These are phyloP conservation scores for Denticeps clupeoides DNA, from an alignment of 2,797 vertebrate species.

Conservation along the genomic window DNA sequence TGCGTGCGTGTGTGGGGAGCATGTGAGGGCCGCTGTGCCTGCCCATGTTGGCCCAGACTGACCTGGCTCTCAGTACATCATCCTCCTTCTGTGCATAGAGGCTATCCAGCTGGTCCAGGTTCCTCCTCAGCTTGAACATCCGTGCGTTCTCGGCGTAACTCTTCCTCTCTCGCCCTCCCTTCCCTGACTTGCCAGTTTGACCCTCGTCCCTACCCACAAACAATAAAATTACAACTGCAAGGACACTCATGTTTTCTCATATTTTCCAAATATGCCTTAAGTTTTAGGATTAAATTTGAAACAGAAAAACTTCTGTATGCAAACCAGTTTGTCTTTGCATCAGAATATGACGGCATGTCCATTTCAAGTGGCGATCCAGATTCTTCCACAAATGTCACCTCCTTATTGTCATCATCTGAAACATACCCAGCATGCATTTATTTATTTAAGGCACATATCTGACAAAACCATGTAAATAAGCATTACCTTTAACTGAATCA, in stretches of 20 bases:
- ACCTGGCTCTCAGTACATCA: constrained; percentile 62
- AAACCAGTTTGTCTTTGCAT: constrained; percentile 33
- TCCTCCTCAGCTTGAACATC: constrained; percentile 53
- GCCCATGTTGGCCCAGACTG: background rate
- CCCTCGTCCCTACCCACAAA: constrained; percentile 43
- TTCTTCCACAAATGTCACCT: constrained; percentile 30
- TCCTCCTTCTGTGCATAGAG: constrained; percentile 57
- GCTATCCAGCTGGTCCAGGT: constrained; percentile 53
- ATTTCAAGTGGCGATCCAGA: constrained; percentile 32
- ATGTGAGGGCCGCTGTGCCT: too few species aligned
- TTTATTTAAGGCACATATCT: too few species aligned
- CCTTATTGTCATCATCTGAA: constrained; percentile 29
- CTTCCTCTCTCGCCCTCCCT: constrained; percentile 12
- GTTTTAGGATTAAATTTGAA: too few species aligned
- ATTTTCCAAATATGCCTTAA: too few species aligned
- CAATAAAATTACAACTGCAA: too few species aligned
- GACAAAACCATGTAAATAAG: too few species aligned
- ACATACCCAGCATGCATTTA: too few species aligned
- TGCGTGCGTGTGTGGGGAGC: too few species aligned
- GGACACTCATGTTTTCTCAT: too few species aligned
- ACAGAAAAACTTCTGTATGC: constrained; percentile 5
- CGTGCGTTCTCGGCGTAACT: constrained; percentile 37
- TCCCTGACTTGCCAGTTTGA: background rate
- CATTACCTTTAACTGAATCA: too few species aligned
- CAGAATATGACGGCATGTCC: constrained; percentile 35